Evolutionary conservation across 2,113 vertebrate species (phyloP), one percentile per base, ranked within the genome.

Genomic region (Pangasianodon hypophthalmus): DNA sequence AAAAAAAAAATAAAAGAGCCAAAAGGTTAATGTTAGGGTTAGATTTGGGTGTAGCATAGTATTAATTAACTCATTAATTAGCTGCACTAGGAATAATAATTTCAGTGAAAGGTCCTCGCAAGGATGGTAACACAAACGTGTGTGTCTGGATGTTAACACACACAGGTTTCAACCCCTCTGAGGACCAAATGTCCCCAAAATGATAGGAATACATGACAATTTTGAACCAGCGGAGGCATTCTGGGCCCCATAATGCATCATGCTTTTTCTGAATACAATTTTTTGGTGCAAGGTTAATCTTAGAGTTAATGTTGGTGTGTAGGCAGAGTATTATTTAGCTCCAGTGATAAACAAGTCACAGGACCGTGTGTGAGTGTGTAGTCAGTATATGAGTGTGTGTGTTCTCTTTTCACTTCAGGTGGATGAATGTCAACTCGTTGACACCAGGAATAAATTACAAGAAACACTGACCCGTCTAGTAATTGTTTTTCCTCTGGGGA

Each of bases 361-460:
- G 48, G 9, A 14, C 44, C 1, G 4, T 10, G 41, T 56, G 32
- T 58, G 24, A 32, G 26, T 54, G 46, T 56, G 46, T 24, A 26
- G 60, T 29, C 19, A 13, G 44, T 50, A 3, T 82, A 29, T 79
- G 29, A 87, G 52, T 46, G 58, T 62, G 58, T 67, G 58, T 21
- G 44, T 50, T 11, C 52, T 81, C 19, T 79, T 46, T 88, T 81
- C 1, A 46, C 62, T 71, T 2, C 62, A 71, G 46, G 62, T 86
- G 62, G 29, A 71, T 69, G 29, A 54, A 54, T 82, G 14, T 54
- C n/a, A 2, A 19, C 50, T 56, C 13, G 32, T 37, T 32, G 48
- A n/a, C 77, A 80, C n/a, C 29, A 82, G 50, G 14, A 82, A 82
- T 82, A 81, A 54, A 81, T 32, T 32, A 82, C 6, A 81, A 81